Conservation (phyloP, 2,888 invertebrate genomes). For the Parelbella ahira region DNA sequence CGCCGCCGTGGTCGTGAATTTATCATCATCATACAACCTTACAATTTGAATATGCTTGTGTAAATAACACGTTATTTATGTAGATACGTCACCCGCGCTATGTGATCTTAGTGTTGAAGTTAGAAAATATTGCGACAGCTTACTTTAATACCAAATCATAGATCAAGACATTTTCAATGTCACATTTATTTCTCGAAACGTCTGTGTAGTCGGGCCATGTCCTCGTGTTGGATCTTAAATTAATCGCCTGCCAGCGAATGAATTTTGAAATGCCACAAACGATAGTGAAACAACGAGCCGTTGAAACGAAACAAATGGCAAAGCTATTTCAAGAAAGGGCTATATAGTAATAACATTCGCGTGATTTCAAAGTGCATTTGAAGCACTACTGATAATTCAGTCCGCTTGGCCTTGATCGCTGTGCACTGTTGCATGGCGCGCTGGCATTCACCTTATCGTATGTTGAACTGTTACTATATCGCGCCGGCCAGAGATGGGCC, state of each 20-base stretch:
- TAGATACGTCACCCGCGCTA: slow-evolving; percentile 30
- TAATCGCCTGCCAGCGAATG: too few species aligned
- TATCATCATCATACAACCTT: slow-evolving; percentile 26
- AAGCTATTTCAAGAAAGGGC: not conserved
- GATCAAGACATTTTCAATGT: slow-evolving; percentile 25
- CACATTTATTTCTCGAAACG: slow-evolving; percentile 13
- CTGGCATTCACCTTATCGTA: slow-evolving; percentile 71
- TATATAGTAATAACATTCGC: slow-evolving; percentile 7
- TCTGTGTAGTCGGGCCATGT: not conserved
- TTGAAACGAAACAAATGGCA: too few species aligned
- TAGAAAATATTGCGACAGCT: slow-evolving; percentile 30
- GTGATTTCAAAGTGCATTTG: slow-evolving; percentile 22
- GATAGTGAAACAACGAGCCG: too few species aligned
- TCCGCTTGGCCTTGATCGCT: slow-evolving; percentile 60
- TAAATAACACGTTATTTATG: slow-evolving; percentile 32
- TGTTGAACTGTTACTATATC: slow-evolving; percentile 72
- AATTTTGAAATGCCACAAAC: too few species aligned
- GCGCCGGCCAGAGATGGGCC: slow-evolving; percentile 41
- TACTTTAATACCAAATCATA: slow-evolving; percentile 26
- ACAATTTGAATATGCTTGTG: slow-evolving; percentile 31
- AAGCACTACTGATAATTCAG: slow-evolving; percentile 44
- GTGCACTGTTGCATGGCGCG: slow-evolving; percentile 53
- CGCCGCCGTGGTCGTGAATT: slow-evolving; percentile 27
- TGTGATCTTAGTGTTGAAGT: slow-evolving; percentile 25
- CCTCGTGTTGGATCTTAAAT: not conserved